A percentile compares a stretch with the other conserved stretches of the same genome.
Evolutionary conservation across 2,888 invertebrate genomes (phyloP).

Genomic region (Aromia moschata): DNA sequence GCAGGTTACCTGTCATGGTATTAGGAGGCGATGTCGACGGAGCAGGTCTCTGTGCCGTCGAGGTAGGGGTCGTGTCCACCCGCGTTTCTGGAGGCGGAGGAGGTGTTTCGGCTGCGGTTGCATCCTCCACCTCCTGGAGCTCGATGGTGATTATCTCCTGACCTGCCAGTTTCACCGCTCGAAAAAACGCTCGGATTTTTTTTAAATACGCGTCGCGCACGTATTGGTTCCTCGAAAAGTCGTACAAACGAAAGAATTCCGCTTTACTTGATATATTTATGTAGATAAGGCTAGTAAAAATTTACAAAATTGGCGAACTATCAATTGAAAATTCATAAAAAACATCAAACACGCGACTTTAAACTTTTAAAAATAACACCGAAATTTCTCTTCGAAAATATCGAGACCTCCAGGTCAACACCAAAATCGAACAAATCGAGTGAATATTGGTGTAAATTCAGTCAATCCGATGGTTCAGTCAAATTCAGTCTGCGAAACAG

Average conservation of each 20-base stretch:
- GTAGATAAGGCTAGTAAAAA: slow-evolving; percentile 46
- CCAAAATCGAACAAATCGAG: slow-evolving; percentile 41
- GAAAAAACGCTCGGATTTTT: background rate
- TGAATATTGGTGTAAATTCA: slow-evolving; percentile 54
- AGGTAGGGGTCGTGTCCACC: slow-evolving; percentile 48
- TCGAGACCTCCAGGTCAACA: slow-evolving; percentile 40
- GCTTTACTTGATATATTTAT: slow-evolving; percentile 28
- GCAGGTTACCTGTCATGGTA: slow-evolving; percentile 64
- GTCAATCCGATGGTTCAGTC: slow-evolving; percentile 58
- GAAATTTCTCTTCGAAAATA: slow-evolving; percentile 26
- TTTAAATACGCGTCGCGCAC: too few species aligned
- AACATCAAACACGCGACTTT: slow-evolving; percentile 51
- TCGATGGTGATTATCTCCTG: slow-evolving; percentile 60
- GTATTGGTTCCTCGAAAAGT: slow-evolving; percentile 14
- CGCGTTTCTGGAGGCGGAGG: slow-evolving; percentile 52
- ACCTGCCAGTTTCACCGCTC: slow-evolving; percentile 58
- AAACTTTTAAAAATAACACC: slow-evolving; percentile 42
- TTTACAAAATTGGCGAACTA: slow-evolving; percentile 49
- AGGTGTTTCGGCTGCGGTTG: slow-evolving; percentile 47
- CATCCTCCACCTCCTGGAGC: slow-evolving; percentile 61
- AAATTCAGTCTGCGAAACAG: slow-evolving; percentile 60
- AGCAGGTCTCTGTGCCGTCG: slow-evolving; percentile 49
- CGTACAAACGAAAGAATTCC: slow-evolving; percentile 19
- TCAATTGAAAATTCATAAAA: slow-evolving; percentile 43
- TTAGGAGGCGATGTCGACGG: slow-evolving; percentile 59